phyloP scores from a whole-genome alignment of 2,797 vertebrate species.

The Dryobates pubescens region DNA sequence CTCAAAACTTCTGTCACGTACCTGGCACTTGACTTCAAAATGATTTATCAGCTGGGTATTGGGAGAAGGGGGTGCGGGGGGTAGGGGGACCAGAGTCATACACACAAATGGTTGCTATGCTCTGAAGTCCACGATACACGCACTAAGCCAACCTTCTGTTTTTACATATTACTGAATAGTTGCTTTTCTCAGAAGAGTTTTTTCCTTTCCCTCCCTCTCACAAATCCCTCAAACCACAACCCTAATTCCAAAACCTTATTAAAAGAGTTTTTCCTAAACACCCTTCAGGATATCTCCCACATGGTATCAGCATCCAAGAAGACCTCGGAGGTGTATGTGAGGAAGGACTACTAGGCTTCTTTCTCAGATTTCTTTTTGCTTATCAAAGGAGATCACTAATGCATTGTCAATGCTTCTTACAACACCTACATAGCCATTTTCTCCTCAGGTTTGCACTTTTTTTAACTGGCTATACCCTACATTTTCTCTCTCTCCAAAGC shows the following conservation, averaged over 20 bases:
- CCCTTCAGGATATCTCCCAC: background rate
- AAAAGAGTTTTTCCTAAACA: background rate
- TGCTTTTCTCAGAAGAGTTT: background rate
- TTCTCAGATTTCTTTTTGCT: background rate
- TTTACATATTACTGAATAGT: background rate
- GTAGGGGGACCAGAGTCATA: background rate
- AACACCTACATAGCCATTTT: background rate
- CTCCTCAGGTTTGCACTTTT: background rate
- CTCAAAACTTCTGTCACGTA: conserved; percentile 20
- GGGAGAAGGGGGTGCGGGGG: background rate
- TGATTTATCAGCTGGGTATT: background rate
- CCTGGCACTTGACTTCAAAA: conserved; percentile 16
- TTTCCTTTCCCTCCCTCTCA: background rate
- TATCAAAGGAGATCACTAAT: background rate
- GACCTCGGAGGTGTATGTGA: background rate
- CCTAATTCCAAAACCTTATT: background rate
- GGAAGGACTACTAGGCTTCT: background rate
- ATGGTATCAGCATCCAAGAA: background rate
- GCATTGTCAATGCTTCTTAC: background rate
- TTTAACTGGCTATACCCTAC: background rate
- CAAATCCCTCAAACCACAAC: background rate
- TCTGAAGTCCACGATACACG: background rate
- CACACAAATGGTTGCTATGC: conserved; percentile 27
- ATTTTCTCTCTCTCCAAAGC: background rate
- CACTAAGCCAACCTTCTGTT: background rate